phyloP scores from a whole-genome alignment of 2,797 vertebrate species.

The Anguilla megastoma region DNA sequence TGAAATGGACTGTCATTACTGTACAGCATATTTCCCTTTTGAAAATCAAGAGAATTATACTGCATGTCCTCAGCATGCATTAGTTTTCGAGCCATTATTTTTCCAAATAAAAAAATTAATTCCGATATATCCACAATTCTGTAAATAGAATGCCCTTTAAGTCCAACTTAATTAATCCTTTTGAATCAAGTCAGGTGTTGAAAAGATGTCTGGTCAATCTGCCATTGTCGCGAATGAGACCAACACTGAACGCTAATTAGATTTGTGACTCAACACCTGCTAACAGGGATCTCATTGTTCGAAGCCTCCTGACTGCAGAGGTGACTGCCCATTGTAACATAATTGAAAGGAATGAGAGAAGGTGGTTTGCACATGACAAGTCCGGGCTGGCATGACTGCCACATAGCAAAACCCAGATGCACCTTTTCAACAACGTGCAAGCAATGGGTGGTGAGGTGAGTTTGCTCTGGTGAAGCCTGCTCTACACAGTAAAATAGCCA shows the following conservation, averaged over 20 bases:
- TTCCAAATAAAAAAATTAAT: background rate
- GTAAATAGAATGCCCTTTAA: slow-evolving; percentile 11
- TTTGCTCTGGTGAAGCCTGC: background rate
- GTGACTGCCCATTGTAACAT: background rate
- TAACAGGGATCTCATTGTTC: slow-evolving; percentile 24
- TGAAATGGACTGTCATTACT: background rate
- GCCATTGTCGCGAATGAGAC: background rate
- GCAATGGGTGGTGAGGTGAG: background rate
- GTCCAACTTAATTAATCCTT: slow-evolving; percentile 17
- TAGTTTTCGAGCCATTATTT: background rate
- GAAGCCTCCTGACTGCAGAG: background rate
- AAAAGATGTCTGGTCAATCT: background rate
- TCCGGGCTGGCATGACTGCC: background rate
- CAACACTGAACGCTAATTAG: slow-evolving; percentile 25
- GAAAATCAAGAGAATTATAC: background rate
- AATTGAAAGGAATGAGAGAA: background rate
- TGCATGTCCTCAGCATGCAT: background rate
- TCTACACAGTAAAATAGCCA: background rate
- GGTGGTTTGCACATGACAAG: background rate
- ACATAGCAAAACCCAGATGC: background rate
- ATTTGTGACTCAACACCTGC: slow-evolving; percentile 31
- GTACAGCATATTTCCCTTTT: background rate
- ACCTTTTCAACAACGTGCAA: background rate
- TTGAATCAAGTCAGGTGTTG: background rate
- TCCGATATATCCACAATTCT: background rate